These are phyloP conservation scores for Cyanoliseus patagonus DNA, from an alignment of 2,113 vertebrate species.

Conservation along the genomic window DNA sequence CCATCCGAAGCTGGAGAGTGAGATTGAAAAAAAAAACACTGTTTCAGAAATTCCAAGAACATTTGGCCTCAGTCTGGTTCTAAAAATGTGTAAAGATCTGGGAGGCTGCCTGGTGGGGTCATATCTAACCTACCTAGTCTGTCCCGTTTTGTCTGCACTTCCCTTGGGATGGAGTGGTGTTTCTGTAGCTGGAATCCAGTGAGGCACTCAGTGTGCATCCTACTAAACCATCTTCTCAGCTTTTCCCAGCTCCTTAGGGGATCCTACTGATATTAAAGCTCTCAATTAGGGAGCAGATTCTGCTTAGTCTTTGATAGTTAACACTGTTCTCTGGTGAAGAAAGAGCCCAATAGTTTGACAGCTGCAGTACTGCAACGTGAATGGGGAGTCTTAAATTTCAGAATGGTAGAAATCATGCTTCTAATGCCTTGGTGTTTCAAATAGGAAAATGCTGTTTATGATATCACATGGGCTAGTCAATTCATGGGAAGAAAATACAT, in stretches of 20 bases:
- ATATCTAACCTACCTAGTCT: background rate
- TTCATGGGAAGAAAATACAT: background rate
- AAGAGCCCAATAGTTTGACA: background rate
- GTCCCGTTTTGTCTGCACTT: background rate
- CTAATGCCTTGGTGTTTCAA: background rate
- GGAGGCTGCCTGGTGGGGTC: slow-evolving; percentile 18
- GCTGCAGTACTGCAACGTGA: background rate
- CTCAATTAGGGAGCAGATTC: background rate
- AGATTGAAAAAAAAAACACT: slow-evolving; percentile 40
- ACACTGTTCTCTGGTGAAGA: background rate
- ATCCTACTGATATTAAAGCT: background rate
- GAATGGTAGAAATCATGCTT: background rate
- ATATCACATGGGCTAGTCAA: background rate
- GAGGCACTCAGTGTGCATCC: background rate
- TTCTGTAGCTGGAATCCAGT: background rate
- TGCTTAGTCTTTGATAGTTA: background rate
- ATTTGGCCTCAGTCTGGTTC: slow-evolving; percentile 54
- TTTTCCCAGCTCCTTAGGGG: background rate
- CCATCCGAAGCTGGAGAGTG: slow-evolving; percentile 39
- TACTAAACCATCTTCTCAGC: background rate
- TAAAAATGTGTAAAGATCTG: slow-evolving; percentile 53
- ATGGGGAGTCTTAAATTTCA: background rate
- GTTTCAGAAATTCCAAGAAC: slow-evolving; percentile 66
- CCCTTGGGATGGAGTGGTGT: background rate
- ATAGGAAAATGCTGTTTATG: background rate